These are phyloP conservation scores for Drosophila arizonae DNA, from an alignment of 1,140 invertebrate species.

Conservation along the genomic window DNA sequence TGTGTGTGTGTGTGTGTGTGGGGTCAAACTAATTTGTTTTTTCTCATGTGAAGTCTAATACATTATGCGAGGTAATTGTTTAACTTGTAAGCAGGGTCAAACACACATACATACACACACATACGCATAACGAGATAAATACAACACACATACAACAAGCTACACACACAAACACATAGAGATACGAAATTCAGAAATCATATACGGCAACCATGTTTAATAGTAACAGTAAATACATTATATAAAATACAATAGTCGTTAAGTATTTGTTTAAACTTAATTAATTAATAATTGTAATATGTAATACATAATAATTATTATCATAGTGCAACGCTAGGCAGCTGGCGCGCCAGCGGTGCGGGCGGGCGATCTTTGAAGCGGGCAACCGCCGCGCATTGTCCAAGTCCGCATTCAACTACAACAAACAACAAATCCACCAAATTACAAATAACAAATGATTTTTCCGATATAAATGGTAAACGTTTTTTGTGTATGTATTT, in stretches of 20 bases:
- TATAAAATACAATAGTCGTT: constrained; percentile 71
- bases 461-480: constrained; percentile 43
- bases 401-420: constrained; percentile 53
- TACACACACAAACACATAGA: constrained; percentile 17
- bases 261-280: constrained; percentile 81
- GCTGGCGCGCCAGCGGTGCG: constrained; percentile 33
- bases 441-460: constrained; percentile 53
- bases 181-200: constrained; percentile 36
- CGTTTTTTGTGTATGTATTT: constrained; percentile 65
- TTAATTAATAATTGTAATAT: constrained; percentile 75
- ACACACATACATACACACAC: constrained; percentile 23
- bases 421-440: constrained; percentile 74
- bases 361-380: constrained; percentile 19
- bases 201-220: constrained; percentile 58
- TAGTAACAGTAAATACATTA: constrained; percentile 47
- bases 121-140: not conserved
- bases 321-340: constrained; percentile 47
- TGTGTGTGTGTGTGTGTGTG: constrained; percentile 38
- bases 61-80: constrained; percentile 73
- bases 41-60: constrained; percentile 68
- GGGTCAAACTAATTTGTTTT: constrained; percentile 65
- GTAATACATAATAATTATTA: constrained; percentile 69
- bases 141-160: no score
- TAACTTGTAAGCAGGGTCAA: constrained; percentile 59
- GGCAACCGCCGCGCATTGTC: constrained; percentile 26